Evolutionary conservation across 2,888 invertebrate species (phyloP).

Genomic region (Cheilosia scutellata): DNA sequence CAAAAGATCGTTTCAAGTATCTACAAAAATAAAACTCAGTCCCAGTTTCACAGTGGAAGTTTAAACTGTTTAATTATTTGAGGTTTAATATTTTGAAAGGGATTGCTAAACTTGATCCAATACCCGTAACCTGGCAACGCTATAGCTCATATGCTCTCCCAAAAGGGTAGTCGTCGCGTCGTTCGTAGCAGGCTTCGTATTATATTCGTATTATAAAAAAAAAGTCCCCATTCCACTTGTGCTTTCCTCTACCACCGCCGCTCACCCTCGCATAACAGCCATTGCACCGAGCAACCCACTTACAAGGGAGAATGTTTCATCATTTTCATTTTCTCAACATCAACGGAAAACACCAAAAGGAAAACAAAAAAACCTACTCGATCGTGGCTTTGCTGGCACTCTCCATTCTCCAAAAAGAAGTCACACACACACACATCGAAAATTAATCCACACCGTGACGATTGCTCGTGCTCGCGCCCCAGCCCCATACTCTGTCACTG

Average conservation of each 20-base stretch:
- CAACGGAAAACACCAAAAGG: constrained; percentile 51
- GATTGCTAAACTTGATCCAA: not conserved
- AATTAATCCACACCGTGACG: constrained; percentile 41
- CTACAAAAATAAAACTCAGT: no score
- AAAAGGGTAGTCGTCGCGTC: constrained; percentile 55
- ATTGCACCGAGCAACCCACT: constrained; percentile 60
- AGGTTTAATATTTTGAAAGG: not conserved
- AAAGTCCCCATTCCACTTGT: constrained; percentile 40
- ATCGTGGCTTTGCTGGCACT: constrained; percentile 42
- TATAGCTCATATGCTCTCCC: constrained; percentile 9
- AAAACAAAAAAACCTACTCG: constrained; percentile 55
- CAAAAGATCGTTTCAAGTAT: no score
- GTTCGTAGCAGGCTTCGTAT: not conserved
- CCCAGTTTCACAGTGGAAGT: not conserved
- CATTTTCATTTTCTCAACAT: constrained; percentile 72
- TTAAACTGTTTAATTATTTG: no score
- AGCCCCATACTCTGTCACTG: not conserved
- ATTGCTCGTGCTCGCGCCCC: not conserved
- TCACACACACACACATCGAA: constrained; percentile 45
- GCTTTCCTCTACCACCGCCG: constrained; percentile 10
- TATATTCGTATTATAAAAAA: constrained; percentile 11
- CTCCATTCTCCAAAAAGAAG: constrained; percentile 58
- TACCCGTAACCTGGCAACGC: constrained; percentile 34
- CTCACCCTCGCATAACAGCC: constrained; percentile 7
- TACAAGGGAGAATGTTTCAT: constrained; percentile 75